These are phyloP conservation scores for Pseudonaja textilis DNA, from an alignment of 2,113 vertebrate genomes.

Conservation along the genomic window DNA sequence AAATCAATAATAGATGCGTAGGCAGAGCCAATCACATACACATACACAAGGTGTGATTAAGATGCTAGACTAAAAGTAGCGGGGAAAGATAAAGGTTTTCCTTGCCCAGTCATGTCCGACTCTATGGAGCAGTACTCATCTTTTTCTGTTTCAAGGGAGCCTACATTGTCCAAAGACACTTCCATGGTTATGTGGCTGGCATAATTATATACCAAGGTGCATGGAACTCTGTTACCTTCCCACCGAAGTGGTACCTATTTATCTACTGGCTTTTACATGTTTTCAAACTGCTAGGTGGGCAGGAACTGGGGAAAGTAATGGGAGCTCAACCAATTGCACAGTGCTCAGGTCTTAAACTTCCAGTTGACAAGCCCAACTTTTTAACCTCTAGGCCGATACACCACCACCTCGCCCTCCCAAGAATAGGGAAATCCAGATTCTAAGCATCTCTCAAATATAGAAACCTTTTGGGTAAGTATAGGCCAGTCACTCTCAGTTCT, in stretches of 20 bases:
- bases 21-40: background rate
- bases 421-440: background rate
- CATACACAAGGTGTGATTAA: background rate
- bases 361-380: background rate
- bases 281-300: background rate
- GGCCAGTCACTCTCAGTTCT: background rate
- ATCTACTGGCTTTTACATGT: background rate
- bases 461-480: background rate
- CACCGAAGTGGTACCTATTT: background rate
- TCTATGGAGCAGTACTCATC: background rate
- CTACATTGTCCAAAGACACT: background rate
- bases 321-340: accelerated
- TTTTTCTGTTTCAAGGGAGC: background rate
- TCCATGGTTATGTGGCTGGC: background rate
- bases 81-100: background rate
- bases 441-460: background rate
- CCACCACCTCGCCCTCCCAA: background rate
- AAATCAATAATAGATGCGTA: background rate
- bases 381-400: background rate
- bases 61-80: background rate
- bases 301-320: background rate
- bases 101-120: too few species aligned
- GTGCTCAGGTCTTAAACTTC: background rate
- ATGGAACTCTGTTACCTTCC: background rate
- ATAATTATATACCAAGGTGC: background rate